Percentiles rank a stretch among this genome's conserved stretches.
Conservation (phyloP, 2,888 invertebrate genomes). For the Dryobota labecula region DNA sequence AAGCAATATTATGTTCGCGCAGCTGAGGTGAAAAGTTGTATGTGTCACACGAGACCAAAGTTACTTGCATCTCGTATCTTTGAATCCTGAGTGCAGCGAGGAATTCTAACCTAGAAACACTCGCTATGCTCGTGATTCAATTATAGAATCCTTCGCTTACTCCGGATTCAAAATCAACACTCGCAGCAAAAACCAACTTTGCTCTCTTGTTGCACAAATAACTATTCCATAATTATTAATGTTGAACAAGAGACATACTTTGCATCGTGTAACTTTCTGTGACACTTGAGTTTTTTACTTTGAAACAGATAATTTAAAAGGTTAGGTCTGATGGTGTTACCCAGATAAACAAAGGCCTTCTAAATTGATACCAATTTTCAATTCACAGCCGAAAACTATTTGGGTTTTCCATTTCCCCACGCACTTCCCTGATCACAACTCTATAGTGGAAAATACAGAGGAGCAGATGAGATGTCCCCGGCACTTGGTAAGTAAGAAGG, state of each 20-base stretch:
- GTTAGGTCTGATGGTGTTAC: neutral
- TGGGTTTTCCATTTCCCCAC: conserved; percentile 82
- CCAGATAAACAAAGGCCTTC: too few relatives aligned
- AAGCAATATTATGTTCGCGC: too few relatives aligned
- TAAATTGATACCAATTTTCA: neutral
- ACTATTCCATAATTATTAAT: neutral
- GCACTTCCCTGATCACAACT: conserved; percentile 60
- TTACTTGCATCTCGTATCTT: too few relatives aligned
- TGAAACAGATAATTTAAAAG: neutral
- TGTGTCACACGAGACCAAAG: too few relatives aligned
- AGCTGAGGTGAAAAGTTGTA: too few relatives aligned
- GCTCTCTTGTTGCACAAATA: too few relatives aligned
- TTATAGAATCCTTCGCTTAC: too few relatives aligned
- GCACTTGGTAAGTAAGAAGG: conserved; percentile 62
- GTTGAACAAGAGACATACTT: neutral
- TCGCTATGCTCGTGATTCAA: too few relatives aligned
- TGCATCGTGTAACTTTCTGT: neutral
- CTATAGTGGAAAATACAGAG: conserved; percentile 5
- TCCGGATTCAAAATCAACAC: too few relatives aligned
- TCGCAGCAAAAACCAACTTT: too few relatives aligned
- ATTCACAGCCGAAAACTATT: conserved; percentile 79
- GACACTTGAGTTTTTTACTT: neutral
- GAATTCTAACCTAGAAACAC: too few relatives aligned
- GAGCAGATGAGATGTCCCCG: conserved; percentile 41
- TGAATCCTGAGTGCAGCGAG: too few relatives aligned